Base-by-base conservation (phyloP, 2,113 vertebrate species). In the Strix uralensis region DNA sequence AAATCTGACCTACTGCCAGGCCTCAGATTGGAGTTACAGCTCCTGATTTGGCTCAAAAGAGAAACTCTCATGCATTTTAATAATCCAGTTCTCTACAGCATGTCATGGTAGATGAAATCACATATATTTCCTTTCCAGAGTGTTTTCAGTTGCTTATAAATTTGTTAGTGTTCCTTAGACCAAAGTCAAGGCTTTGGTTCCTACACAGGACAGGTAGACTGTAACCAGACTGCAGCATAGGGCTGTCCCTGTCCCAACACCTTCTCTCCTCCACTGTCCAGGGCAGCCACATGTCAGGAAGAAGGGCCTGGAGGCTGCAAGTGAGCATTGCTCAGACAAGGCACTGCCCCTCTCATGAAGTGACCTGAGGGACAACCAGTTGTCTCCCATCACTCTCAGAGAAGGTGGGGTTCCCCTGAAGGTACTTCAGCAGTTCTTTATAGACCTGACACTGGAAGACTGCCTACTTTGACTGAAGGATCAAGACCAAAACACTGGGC, bases 1-100 rank as follows among this genome's bases (percentile, higher is more conserved):
- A 92, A 93, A 69, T 17, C 86, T 89, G 74, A 93, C 38, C 7
- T 17, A 66, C 52, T 92, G 81, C 75, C 80, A 94, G 86, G 44
- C 73, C 86, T 88, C 44, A 82, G 82, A 92, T 91, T 88, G 95
- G 70, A 95, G 67, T 69, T 69, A 38, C 86, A 93, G 59, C 85
- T 87, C 79, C 70, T 59, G 59, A 47, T 92, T 90, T 91, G 90
- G 81, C 81, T 95, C 75, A 65, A 81, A 92, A 80, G 70, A 92
- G 52, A 94, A 96, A 87, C 8, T 70, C 80, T 93, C 59, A 66
- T 59, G 46, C n/a, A 78, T 71, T 89, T 88, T 88, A 90, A 95
- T 86, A 95, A 84, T 65, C 80, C 57, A 65, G 0, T 16, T 58
- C 47, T 78, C 81, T 73, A 58, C 81, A 88, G 58, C 30, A 66